A percentile compares a stretch with the other conserved stretches of the same genome.
phyloP scores from a whole-genome alignment of 2,113 vertebrate species.

The Oxyruncus cristatus region DNA sequence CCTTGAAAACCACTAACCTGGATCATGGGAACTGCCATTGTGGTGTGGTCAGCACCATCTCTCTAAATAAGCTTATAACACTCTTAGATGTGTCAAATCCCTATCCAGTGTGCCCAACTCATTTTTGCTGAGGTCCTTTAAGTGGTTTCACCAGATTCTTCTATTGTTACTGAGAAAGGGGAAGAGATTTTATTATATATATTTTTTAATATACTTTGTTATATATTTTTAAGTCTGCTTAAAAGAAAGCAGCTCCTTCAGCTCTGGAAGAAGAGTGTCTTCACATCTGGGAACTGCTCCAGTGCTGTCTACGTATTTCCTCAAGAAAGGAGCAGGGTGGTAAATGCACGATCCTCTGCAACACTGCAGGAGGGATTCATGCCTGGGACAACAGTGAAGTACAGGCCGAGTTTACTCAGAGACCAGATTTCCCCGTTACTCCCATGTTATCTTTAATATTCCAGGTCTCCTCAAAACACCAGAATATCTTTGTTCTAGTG shows the following conservation, averaged over 20 bases:
- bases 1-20: neutral
- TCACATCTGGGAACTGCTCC: neutral
- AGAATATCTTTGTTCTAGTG: neutral
- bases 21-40: neutral
- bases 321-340: neutral
- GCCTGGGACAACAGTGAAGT: neutral
- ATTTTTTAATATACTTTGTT: neutral
- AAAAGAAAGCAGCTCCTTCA: neutral
- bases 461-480: neutral
- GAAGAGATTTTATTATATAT: neutral
- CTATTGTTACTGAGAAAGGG: neutral
- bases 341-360: neutral
- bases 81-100: neutral
- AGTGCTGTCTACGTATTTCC: neutral
- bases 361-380: neutral
- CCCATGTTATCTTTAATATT: neutral
- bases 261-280: neutral
- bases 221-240: neutral
- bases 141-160: neutral
- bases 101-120: neutral
- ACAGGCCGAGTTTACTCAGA: neutral
- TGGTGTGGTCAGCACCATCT: neutral
- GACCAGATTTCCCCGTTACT: neutral
- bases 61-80: neutral
- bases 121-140: neutral